Evolutionary conservation across 2,113 vertebrate species (phyloP).

Genomic region (Gavia stellata): DNA sequence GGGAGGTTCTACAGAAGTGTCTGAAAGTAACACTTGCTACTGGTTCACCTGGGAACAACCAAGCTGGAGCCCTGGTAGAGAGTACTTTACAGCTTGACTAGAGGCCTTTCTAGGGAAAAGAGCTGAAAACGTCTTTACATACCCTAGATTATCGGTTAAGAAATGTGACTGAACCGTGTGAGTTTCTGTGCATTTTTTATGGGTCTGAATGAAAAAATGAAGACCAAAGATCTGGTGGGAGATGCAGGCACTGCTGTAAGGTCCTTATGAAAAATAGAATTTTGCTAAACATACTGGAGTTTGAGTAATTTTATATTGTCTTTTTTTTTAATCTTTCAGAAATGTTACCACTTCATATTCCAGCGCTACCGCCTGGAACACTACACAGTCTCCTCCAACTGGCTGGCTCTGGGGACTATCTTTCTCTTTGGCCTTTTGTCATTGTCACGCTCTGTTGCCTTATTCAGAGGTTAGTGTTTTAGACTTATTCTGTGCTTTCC

Average conservation of each 20-base stretch:
- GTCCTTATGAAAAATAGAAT: not conserved
- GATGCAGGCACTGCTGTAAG: not conserved
- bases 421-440: slow-evolving; percentile 86
- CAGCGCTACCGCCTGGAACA: slow-evolving; percentile 94
- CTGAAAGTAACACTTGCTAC: not conserved
- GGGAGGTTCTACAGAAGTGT: not conserved
- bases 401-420: slow-evolving; percentile 87
- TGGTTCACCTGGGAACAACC: not conserved
- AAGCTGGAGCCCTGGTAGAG: not conserved
- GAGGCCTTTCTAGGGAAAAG: not conserved
- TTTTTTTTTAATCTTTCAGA: slow-evolving; percentile 71
- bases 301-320: not conserved
- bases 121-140: not conserved
- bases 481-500: not conserved
- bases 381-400: slow-evolving; percentile 94
- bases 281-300: not conserved
- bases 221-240: not conserved
- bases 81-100: not conserved
- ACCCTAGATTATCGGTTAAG: not conserved
- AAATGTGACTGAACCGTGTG: rapidly evolving
- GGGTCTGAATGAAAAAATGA: not conserved
- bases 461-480: slow-evolving; percentile 86
- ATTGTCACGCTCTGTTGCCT: slow-evolving; percentile 89
- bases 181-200: not conserved
- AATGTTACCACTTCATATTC: slow-evolving; percentile 98